Evolutionary conservation across 2,113 vertebrate species (phyloP), one percentile per base, ranked within the genome.

Genomic region (Salvelinus fontinalis): DNA sequence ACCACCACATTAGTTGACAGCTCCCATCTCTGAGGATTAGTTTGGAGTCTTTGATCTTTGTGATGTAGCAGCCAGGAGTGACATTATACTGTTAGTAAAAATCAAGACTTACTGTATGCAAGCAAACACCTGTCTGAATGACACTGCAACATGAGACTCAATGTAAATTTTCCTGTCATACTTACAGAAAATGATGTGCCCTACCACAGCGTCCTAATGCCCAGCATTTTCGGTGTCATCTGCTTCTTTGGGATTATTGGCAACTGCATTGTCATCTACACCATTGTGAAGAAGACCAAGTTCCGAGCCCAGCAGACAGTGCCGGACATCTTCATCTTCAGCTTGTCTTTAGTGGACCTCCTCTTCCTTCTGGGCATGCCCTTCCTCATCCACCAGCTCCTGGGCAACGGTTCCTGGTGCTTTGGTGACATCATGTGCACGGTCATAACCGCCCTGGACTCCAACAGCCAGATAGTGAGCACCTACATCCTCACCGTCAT

Each of bases 321-420:
- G 54, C 95, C 95, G 0, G 95, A 96, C 13, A 94, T 96, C 81
- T 96, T 96, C 73, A 95, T 96, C 83, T 91, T 96, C 84, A 96
- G 93, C 67, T 85, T 96, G 77, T 95, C 95, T 18, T 87, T 96
- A 0, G 95, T 93, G 39, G 95, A 96, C 72, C 93, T 96, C 57
- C 89, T 95, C 5, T 95, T 96, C 78, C 93, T 96, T 26, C 81
- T 96, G 1, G 95, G 95, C 34, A 96, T 96, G 95, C 95, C 95
- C 0, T 96, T 96, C 75, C 94, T 96, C 49, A 95, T 96, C 89
- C 95, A 96, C 77, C 95, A 96, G 87, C 91, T 96, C 85, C 83
- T 96, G 34, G 95, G 95, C 39, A 93, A 96, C 0, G 94, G 95
- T 12, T 92, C 93, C 0, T 96, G 95, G 95, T 93, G 93, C 77